phyloP scores from a whole-genome alignment of 2,888 invertebrate genomes.

The Acleris laterana region DNA sequence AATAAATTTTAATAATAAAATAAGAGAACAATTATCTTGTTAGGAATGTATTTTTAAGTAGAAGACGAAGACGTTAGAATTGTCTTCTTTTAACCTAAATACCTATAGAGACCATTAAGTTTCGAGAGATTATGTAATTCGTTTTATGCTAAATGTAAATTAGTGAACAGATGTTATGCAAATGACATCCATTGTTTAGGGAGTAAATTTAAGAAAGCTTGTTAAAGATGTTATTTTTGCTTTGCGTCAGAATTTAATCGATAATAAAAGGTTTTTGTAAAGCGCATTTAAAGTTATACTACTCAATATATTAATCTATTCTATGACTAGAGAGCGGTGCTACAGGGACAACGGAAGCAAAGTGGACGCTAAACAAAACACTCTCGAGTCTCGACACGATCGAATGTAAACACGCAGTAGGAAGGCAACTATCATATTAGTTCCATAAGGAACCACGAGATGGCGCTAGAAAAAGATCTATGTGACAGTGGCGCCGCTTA shows the following conservation, averaged over 20 bases:
- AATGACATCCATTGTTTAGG: too few species aligned
- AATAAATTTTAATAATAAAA: too few species aligned
- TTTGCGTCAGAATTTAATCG: slow-evolving; percentile 27
- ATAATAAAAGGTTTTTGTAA: slow-evolving; percentile 32
- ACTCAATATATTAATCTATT: slow-evolving; percentile 60
- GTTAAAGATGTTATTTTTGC: not conserved
- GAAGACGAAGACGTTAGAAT: too few species aligned
- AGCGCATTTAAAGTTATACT: slow-evolving; percentile 49
- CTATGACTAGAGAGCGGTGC: slow-evolving; percentile 67
- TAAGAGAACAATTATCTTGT: too few species aligned
- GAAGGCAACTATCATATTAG: slow-evolving; percentile 16
- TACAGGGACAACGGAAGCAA: slow-evolving; percentile 52
- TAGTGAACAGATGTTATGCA: too few species aligned
- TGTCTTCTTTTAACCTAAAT: too few species aligned
- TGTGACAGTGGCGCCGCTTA: not conserved
- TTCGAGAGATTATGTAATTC: too few species aligned
- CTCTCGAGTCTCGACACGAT: slow-evolving; percentile 22
- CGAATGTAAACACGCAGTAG: slow-evolving; percentile 14
- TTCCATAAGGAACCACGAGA: not conserved
- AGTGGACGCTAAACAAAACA: slow-evolving; percentile 48
- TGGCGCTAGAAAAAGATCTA: slow-evolving; percentile 2
- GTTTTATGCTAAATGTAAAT: too few species aligned
- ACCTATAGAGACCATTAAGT: too few species aligned
- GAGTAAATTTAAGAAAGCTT: too few species aligned
- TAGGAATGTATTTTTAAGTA: too few species aligned